Percentiles rank a stretch among this genome's conserved stretches.
phyloP scores from a whole-genome alignment of 2,797 vertebrate genomes.

The Pogonophryne albipinna region DNA sequence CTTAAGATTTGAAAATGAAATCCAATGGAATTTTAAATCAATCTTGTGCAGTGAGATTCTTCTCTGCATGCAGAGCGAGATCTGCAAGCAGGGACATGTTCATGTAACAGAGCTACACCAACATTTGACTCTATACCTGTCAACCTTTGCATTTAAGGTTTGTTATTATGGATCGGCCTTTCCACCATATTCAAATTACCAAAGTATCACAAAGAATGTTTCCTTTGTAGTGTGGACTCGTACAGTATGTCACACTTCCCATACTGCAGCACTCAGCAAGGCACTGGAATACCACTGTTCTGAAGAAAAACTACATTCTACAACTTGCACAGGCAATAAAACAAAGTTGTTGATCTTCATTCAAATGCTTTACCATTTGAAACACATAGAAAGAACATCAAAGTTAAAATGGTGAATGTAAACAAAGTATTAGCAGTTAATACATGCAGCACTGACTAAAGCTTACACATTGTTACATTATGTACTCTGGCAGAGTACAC shows the following conservation, averaged over 20 bases:
- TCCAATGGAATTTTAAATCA: not conserved
- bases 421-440: not conserved
- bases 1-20: conserved; percentile 20
- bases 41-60: not conserved
- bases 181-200: too few species aligned
- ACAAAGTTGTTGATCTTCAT: not conserved
- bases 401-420: not conserved
- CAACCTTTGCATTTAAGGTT: not conserved
- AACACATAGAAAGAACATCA: not conserved
- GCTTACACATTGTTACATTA: not conserved
- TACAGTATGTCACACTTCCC: too few species aligned
- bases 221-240: too few species aligned
- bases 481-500: not conserved
- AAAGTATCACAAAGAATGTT: too few species aligned
- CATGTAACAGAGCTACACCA: not conserved
- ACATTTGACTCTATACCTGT: not conserved
- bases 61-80: not conserved
- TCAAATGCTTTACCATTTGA: not conserved
- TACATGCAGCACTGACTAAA: not conserved
- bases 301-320: not conserved
- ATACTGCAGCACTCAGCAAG: not conserved
- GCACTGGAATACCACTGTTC: not conserved
- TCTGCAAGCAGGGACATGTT: not conserved
- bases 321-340: not conserved
- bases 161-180: too few species aligned